Evolutionary conservation across 2,797 vertebrate genomes (phyloP).

Genomic region (Rhinella marina): DNA sequence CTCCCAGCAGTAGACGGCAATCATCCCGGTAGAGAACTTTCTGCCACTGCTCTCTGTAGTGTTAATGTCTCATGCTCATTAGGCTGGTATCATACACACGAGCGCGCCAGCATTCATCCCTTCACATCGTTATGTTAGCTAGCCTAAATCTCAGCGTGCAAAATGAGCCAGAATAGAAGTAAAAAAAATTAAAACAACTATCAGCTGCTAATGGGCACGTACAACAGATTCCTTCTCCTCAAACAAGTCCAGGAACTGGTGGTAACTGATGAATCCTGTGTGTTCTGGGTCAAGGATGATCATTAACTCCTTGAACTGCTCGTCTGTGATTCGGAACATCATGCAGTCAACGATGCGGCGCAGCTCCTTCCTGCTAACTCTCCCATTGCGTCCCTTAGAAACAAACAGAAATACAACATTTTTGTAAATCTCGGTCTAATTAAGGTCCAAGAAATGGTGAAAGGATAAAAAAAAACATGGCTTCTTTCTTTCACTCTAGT

Average conservation of each 20-base stretch:
- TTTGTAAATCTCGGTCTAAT: neutral
- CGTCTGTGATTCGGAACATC: conserved; percentile 66
- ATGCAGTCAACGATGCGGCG: conserved; percentile 63
- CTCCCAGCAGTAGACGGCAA: neutral
- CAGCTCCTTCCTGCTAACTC: conserved; percentile 69
- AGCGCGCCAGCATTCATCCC: neutral
- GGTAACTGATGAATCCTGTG: conserved; percentile 63
- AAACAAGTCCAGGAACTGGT: conserved; percentile 65
- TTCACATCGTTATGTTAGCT: neutral
- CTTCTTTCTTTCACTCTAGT: neutral
- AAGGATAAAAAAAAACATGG: neutral
- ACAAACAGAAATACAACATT: neutral
- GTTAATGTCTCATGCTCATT: conserved; percentile 21
- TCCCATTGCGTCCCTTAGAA: conserved; percentile 65
- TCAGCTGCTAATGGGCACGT: conserved; percentile 47
- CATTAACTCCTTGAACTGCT: conserved; percentile 73
- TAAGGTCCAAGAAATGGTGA: too few relatives aligned
- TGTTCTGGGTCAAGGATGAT: conserved; percentile 70
- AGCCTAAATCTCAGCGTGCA: neutral
- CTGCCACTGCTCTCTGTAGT: neutral
- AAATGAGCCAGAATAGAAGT: neutral
- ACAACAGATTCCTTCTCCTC: conserved; percentile 62
- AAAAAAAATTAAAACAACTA: neutral
- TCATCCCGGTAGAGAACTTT: neutral
- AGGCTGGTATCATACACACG: neutral